A percentile compares a stretch with the other conserved stretches of the same genome.
Evolutionary conservation across 2,113 vertebrate species (phyloP).

Genomic region (Laterallus jamaicensis): DNA sequence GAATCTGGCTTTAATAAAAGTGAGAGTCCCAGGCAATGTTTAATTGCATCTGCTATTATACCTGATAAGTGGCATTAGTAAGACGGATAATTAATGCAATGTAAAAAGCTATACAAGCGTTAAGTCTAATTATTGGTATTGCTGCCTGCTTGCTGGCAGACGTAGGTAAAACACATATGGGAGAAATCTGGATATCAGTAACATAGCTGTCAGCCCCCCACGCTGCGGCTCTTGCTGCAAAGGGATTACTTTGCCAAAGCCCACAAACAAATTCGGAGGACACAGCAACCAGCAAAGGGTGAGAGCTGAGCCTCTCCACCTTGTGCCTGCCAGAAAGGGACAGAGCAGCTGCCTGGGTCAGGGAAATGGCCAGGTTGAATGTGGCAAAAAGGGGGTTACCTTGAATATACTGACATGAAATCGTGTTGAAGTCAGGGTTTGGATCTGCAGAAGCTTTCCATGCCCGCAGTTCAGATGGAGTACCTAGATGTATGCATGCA

Average conservation of each 20-base stretch:
- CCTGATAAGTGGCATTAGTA: background rate
- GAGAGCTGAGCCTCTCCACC: background rate
- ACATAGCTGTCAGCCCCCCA: background rate
- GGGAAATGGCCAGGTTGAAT: background rate
- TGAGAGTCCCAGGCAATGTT: background rate
- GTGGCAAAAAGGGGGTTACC: background rate
- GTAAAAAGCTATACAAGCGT: background rate
- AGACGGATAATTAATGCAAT: background rate
- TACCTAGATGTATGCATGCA: background rate
- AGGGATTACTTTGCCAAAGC: background rate
- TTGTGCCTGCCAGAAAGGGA: background rate
- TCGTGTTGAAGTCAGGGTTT: background rate
- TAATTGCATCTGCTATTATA: background rate
- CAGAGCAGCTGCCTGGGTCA: background rate
- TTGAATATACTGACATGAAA: background rate
- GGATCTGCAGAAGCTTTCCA: background rate
- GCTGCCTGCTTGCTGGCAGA: background rate
- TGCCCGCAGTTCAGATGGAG: accelerated
- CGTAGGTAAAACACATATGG: background rate
- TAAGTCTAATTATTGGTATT: background rate
- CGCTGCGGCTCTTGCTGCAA: background rate
- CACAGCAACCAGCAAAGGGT: background rate
- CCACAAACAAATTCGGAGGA: background rate
- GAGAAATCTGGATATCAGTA: background rate
- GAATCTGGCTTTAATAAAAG: background rate